Base-by-base conservation (phyloP, 2,888 invertebrate genomes). In the Synergus gifuensis region DNA sequence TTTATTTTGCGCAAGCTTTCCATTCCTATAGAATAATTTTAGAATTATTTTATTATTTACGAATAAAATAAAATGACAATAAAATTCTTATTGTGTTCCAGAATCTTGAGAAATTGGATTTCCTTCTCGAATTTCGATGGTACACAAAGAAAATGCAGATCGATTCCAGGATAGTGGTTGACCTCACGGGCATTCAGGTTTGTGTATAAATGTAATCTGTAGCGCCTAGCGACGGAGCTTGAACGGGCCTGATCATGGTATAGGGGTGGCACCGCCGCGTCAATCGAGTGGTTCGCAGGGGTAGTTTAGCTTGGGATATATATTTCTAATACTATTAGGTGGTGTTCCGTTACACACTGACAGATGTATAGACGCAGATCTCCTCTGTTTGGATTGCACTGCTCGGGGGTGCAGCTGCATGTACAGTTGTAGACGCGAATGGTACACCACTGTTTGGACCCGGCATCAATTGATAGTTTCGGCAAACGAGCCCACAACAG, bases 301-400 rank as follows among this genome's bases (percentile, higher is more conserved):
- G 77, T 36, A 58, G 76, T 63, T 63, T 16, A 63, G 80, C 63
- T 79, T 79, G 79, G 80, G 63, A 77, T 79, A 82, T 67, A 76
- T 82, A 81, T 89, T 91, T 90, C 91, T 92, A 92, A 92, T 92
- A 89, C 90, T 91, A 92, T 92, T 92, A 92, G 89, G 85, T 87
- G 90, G 92, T 92, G 90, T 92, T 91, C 91, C 89, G 90, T 92
- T 92, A 92, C 92, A 89, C 89, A 88, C 87, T 87, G 90, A 92
- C 92, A 92, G 91, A 91, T 91, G 92, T 91, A 90, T 89, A 86
- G 84, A 88, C 86, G 85, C 84, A 86, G 88, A 87, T 86, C 85
- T 85, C 84, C 85, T 83, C 87, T 89, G 87, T 91, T 91, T 90
- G 89, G 87, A 89, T 88, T 89, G 86, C 86, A 86, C 84, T 76